Conservation (phyloP, 2,113 vertebrate genomes). For the Apistogramma diplotaenia region DNA sequence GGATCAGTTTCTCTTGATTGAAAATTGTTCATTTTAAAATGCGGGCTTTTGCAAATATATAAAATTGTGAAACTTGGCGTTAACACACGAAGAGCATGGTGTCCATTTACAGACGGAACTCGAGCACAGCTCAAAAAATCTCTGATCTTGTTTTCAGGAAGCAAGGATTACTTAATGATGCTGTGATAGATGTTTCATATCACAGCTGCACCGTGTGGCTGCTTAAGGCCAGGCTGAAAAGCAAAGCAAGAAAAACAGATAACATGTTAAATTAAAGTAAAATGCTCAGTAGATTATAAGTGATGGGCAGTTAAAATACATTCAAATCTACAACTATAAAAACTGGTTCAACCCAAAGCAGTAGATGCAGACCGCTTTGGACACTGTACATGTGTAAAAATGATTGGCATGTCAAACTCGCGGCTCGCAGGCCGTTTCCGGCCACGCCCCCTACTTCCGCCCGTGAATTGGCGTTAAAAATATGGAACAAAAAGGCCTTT, state of each 20-base stretch:
- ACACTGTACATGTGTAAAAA: background rate
- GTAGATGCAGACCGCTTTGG: background rate
- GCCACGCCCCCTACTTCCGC: too few relatives aligned
- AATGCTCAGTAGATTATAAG: background rate
- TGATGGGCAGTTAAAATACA: background rate
- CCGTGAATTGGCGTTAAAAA: too few relatives aligned
- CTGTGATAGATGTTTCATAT: background rate
- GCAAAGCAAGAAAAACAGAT: background rate
- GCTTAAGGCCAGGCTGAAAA: background rate
- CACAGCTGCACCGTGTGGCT: background rate
- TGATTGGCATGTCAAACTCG: too few relatives aligned
- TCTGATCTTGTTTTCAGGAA: background rate
- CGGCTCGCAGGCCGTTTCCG: too few relatives aligned
- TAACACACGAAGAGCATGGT: background rate
- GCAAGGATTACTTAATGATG: background rate
- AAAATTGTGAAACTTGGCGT: background rate
- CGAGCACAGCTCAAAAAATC: background rate
- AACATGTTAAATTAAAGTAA: too few relatives aligned
- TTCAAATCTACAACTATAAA: background rate
- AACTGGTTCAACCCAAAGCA: background rate
- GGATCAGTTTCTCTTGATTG: background rate
- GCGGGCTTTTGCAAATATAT: background rate
- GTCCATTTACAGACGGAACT: background rate
- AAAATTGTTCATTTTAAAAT: background rate
- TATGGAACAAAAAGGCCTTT: too few relatives aligned